These are phyloP conservation scores for Onychostoma macrolepis DNA, from an alignment of 2,113 vertebrate species.

Conservation along the genomic window DNA sequence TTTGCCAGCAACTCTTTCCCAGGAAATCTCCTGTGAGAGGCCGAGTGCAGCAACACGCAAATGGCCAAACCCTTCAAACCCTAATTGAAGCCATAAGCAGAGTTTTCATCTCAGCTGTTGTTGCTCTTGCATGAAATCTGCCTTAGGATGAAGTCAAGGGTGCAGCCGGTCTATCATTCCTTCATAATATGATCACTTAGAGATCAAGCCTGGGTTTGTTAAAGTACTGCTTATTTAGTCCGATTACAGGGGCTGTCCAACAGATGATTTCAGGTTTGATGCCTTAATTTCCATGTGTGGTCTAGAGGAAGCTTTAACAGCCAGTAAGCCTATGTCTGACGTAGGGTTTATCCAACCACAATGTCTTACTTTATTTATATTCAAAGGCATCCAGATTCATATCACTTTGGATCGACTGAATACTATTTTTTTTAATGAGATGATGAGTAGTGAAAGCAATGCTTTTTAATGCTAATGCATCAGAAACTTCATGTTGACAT, in stretches of 20 bases:
- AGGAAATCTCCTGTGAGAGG: conserved; percentile 40
- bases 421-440: not conserved
- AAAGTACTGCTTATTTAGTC: conserved; percentile 6
- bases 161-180: conserved; percentile 22
- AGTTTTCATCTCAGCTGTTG: conserved; percentile 35
- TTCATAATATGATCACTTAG: not conserved
- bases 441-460: not conserved
- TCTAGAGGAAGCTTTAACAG: not conserved
- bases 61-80: conserved; percentile 36
- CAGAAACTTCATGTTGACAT: not conserved
- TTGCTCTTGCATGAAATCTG: conserved; percentile 18
- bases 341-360: not conserved
- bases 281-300: conserved; percentile 15
- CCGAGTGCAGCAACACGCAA: conserved; percentile 1
- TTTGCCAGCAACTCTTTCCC: conserved; percentile 25
- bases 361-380: not conserved
- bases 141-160: not conserved
- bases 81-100: conserved; percentile 47
- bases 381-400: not conserved
- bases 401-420: not conserved
- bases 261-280: conserved; percentile 13
- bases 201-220: not conserved
- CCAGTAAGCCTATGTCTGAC: not conserved
- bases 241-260: conserved; percentile 13
- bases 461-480: not conserved